Evolutionary conservation across 2,797 vertebrate species (phyloP).

Genomic region (Percopsis omiscomaycus): DNA sequence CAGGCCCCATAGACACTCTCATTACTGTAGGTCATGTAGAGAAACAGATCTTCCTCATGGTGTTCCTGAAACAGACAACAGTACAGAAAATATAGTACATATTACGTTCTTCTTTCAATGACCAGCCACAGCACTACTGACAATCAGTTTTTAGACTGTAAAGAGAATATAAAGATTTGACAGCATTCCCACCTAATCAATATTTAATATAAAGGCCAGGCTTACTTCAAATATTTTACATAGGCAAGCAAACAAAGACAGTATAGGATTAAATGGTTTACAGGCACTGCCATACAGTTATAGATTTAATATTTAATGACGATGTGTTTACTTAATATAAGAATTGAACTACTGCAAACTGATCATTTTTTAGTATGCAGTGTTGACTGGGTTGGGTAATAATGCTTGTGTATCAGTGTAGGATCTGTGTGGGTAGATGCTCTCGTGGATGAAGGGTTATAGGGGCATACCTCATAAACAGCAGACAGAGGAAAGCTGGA

Average conservation of each 20-base stretch:
- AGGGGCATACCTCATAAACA: slow-evolving; percentile 87
- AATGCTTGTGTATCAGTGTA: neutral
- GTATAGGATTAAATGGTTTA: neutral
- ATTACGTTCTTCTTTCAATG: no score
- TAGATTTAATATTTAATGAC: neutral
- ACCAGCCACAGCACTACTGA: no score
- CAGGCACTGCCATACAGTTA: neutral
- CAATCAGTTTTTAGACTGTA: no score
- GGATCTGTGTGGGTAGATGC: neutral
- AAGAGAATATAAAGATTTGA: no score
- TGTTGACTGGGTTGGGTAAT: neutral
- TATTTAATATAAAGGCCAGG: neutral
- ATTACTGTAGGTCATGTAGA: slow-evolving; percentile 98
- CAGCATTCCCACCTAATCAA: no score
- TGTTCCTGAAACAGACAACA: slow-evolving; percentile 83
- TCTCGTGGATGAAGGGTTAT: neutral
- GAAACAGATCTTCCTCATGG: slow-evolving; percentile 94
- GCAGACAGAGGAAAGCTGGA: slow-evolving; percentile 94
- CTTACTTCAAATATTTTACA: neutral
- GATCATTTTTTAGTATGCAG: neutral
- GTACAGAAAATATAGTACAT: neutral
- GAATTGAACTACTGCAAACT: neutral
- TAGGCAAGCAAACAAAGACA: neutral
- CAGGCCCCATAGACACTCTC: slow-evolving; percentile 97
- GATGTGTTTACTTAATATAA: no score